A percentile compares a stretch with the other conserved stretches of the same genome.
phyloP scores from a whole-genome alignment of 2,888 invertebrate species.

The Apamea sordens region DNA sequence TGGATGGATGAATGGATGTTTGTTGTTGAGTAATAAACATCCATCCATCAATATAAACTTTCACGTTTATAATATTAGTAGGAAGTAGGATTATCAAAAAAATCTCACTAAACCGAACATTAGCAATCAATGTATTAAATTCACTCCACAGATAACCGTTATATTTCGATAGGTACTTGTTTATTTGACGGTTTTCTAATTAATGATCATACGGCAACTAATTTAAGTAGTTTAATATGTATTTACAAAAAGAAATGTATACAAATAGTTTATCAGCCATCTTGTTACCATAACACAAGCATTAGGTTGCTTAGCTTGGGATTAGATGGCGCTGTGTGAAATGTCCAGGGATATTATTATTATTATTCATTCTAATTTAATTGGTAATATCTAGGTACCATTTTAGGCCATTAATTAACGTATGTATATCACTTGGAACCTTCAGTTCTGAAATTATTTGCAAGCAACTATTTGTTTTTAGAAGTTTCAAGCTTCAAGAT shows the following conservation, averaged over 20 bases:
- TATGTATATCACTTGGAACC: neutral
- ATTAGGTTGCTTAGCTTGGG: too few relatives aligned
- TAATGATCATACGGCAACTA: neutral
- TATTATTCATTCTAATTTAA: too few relatives aligned
- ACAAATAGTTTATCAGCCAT: too few relatives aligned
- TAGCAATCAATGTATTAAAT: neutral
- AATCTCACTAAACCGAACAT: neutral
- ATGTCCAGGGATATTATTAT: too few relatives aligned
- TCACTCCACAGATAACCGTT: neutral
- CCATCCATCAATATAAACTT: too few relatives aligned
- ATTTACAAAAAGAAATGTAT: too few relatives aligned
- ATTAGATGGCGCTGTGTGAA: too few relatives aligned
- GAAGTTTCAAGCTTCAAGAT: neutral
- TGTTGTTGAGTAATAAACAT: too few relatives aligned
- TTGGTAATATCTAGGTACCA: neutral
- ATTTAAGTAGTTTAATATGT: too few relatives aligned
- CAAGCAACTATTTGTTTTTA: neutral
- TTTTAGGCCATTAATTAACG: neutral
- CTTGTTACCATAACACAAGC: too few relatives aligned
- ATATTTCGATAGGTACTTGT: neutral
- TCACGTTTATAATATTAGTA: too few relatives aligned
- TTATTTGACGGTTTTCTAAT: slow-evolving; percentile 1
- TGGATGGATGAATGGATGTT: too few relatives aligned
- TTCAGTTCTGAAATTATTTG: neutral
- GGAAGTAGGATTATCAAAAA: neutral